Evolutionary conservation across 2,888 invertebrate genomes (phyloP).

Genomic region (Perizoma affinitatum): DNA sequence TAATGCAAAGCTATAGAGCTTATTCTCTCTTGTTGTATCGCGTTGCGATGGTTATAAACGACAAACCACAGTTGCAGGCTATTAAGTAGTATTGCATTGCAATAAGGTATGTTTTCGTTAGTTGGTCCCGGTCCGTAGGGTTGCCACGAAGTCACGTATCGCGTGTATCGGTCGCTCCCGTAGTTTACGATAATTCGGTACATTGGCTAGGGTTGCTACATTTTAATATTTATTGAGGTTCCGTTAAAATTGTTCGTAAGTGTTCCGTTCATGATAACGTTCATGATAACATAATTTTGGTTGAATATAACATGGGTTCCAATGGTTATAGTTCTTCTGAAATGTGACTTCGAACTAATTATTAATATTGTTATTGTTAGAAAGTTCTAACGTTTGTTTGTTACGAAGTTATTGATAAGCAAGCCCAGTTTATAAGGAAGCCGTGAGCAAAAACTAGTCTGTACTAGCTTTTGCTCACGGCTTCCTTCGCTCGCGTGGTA

Average conservation of each 20-base stretch:
- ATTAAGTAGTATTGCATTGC: conserved; percentile 10
- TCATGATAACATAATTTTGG: conserved; percentile 32
- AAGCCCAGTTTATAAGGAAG: too few species aligned
- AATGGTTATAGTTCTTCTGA: neutral
- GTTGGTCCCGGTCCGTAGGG: conserved; percentile 22
- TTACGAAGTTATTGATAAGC: too few species aligned
- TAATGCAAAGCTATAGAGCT: conserved; percentile 30
- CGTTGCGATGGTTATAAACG: conserved; percentile 18
- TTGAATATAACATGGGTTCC: conserved; percentile 22
- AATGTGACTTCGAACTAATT: conserved; percentile 4
- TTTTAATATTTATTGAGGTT: conserved; percentile 42
- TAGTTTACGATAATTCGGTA: conserved; percentile 51
- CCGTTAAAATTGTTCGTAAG: conserved; percentile 40
- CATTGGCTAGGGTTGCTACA: conserved; percentile 44
- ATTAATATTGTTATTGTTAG: too few species aligned
- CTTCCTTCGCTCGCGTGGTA: too few species aligned
- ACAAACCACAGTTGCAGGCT: conserved; percentile 20
- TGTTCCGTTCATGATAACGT: conserved; percentile 39
- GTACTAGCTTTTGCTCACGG: too few species aligned
- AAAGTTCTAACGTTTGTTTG: too few species aligned
- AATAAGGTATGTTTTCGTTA: conserved; percentile 33
- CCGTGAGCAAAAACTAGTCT: too few species aligned
- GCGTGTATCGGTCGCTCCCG: conserved; percentile 45
- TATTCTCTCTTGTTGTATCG: conserved; percentile 22
- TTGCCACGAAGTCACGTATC: conserved; percentile 43